Conservation (phyloP, 2,888 invertebrate genomes). For the Patella caerulea region DNA sequence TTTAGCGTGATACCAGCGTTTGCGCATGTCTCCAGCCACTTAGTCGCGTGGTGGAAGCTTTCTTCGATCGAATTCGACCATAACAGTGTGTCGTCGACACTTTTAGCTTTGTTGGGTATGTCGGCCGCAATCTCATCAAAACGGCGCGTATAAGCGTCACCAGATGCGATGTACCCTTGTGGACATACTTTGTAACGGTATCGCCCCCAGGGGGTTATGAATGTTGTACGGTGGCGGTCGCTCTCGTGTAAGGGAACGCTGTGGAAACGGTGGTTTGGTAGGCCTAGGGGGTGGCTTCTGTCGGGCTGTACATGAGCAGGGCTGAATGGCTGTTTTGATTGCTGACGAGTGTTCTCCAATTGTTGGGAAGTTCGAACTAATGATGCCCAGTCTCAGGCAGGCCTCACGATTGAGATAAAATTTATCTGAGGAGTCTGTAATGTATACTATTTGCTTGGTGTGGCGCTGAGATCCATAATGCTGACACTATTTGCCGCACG, state of each 20-base stretch:
- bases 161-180: constrained; percentile 20
- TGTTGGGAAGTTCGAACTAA: constrained; percentile 38
- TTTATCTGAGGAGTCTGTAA: constrained; percentile 47
- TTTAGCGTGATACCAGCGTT: constrained; percentile 46
- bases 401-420: constrained; percentile 51
- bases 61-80: constrained; percentile 37
- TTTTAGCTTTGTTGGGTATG: constrained; percentile 50
- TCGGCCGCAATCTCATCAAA: constrained; percentile 50
- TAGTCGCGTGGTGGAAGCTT: constrained; percentile 38
- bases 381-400: constrained; percentile 45
- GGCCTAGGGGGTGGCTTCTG: constrained; percentile 21
- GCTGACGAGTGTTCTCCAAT: background rate
- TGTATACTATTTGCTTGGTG: constrained; percentile 51
- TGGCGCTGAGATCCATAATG: constrained; percentile 4
- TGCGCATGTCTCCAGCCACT: constrained; percentile 45
- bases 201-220: constrained; percentile 44
- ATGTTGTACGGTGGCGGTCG: constrained; percentile 39
- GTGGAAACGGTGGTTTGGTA: constrained; percentile 26
- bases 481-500: no score
- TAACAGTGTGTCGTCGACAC: constrained; percentile 43
- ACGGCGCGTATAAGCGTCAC: constrained; percentile 47
- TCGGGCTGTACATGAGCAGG: constrained; percentile 11
- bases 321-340: background rate
- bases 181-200: constrained; percentile 31
- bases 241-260: constrained; percentile 34